Percentiles rank a stretch among this genome's conserved stretches.
phyloP scores from a whole-genome alignment of 2,113 vertebrate genomes.

The Ceyx cyanopectus region DNA sequence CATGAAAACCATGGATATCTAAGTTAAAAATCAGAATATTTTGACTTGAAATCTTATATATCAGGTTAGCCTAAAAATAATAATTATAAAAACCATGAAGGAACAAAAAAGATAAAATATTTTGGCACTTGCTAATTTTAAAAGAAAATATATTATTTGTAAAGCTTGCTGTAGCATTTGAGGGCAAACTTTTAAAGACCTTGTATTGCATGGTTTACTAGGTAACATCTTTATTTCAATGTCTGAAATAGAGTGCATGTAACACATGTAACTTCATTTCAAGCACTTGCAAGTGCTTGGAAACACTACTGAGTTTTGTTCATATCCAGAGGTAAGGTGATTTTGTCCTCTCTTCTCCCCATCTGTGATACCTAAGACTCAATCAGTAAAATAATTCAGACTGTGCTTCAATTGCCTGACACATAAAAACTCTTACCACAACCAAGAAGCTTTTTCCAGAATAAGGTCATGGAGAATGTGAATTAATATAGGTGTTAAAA shows the following conservation, averaged over 20 bases:
- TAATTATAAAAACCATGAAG: not conserved
- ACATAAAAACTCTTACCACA: not conserved
- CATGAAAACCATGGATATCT: not conserved
- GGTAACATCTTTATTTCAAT: not conserved
- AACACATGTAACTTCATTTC: not conserved
- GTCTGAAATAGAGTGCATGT: not conserved
- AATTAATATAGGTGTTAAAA: not conserved
- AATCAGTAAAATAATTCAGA: not conserved
- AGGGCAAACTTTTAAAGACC: not conserved
- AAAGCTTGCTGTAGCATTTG: not conserved
- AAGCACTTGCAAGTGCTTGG: not conserved
- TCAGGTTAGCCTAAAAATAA: not conserved
- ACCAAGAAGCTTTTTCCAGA: not conserved
- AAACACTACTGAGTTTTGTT: not conserved
- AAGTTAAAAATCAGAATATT: not conserved
- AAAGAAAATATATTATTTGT: not conserved
- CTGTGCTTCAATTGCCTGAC: not conserved
- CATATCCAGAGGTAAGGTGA: accelerated
- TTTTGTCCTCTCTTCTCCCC: not conserved
- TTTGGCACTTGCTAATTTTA: not conserved
- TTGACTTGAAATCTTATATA: not conserved
- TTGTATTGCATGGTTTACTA: not conserved
- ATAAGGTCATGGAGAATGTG: not conserved
- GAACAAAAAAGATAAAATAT: not conserved
- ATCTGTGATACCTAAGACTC: not conserved